These are phyloP conservation scores for Tetraneura akinire DNA, from an alignment of 1,140 invertebrate species.

Conservation along the genomic window DNA sequence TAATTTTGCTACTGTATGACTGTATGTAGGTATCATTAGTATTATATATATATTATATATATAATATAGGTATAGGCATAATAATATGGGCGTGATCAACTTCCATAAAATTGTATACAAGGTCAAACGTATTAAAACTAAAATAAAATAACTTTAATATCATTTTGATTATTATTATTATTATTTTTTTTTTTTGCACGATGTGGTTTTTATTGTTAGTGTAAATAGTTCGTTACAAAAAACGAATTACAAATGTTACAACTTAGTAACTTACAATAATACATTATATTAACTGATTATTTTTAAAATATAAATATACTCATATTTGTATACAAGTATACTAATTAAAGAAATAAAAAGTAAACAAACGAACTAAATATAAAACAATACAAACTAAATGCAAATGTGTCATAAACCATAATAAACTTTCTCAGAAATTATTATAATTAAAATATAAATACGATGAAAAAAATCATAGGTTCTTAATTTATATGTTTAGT, in stretches of 20 bases:
- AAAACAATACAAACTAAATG: background rate
- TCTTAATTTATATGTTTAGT: too few relatives aligned
- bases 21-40: too few relatives aligned
- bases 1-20: conserved; percentile 30
- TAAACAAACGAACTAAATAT: background rate
- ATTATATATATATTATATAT: too few relatives aligned
- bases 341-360: too few relatives aligned
- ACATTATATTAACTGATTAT: too few relatives aligned
- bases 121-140: background rate
- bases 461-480: too few relatives aligned
- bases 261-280: too few relatives aligned
- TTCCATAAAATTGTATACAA: conserved; percentile 26
- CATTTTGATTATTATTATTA: background rate
- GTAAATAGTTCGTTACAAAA: background rate
- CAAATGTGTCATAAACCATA: background rate
- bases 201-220: background rate
- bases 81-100: conserved; percentile 23
- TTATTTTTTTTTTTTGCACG: background rate
- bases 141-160: conserved; percentile 7
- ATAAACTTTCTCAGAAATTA: background rate
- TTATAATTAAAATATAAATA: too few relatives aligned
- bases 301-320: too few relatives aligned
- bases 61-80: background rate
- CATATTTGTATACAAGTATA: too few relatives aligned
- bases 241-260: too few relatives aligned